Evolutionary conservation across 1,140 invertebrate species (phyloP).

Genomic region (Cotesia glomerata): DNA sequence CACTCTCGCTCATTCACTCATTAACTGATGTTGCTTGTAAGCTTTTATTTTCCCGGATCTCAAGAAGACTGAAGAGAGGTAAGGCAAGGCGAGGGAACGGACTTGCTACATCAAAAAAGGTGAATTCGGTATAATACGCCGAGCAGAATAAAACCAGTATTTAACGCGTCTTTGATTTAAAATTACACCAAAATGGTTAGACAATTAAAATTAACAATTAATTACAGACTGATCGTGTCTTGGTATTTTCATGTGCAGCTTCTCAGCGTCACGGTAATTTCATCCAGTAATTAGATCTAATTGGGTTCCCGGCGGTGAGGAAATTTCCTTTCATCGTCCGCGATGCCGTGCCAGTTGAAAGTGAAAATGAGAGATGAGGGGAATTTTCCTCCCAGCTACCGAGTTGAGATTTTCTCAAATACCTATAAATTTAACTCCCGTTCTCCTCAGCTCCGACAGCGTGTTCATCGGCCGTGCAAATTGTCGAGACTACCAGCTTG

Average conservation of each 20-base stretch:
- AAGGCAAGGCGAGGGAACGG: too few relatives aligned
- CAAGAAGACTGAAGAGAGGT: too few relatives aligned
- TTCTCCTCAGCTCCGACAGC: not conserved
- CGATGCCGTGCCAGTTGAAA: not conserved
- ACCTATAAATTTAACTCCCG: not conserved
- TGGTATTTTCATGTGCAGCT: conserved; percentile 9
- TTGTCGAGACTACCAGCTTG: not conserved
- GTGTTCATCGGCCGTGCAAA: conserved; percentile 11
- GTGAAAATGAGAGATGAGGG: not conserved
- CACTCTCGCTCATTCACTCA: not conserved
- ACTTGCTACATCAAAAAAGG: too few relatives aligned
- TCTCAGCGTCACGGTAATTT: conserved; percentile 13
- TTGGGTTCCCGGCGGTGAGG: not conserved
- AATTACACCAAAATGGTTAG: too few relatives aligned
- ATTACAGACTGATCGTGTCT: conserved; percentile 8
- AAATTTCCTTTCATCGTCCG: conserved; percentile 31
- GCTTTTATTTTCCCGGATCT: too few relatives aligned
- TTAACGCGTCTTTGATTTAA: too few relatives aligned
- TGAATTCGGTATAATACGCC: too few relatives aligned
- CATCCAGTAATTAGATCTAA: conserved; percentile 23
- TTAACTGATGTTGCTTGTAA: not conserved
- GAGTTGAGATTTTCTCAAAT: not conserved
- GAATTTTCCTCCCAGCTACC: conserved; percentile 2
- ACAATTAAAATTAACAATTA: conserved; percentile 6
- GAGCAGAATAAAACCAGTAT: too few relatives aligned